phyloP scores from a whole-genome alignment of 2,888 invertebrate genomes.

The Athrips mouffetella region DNA sequence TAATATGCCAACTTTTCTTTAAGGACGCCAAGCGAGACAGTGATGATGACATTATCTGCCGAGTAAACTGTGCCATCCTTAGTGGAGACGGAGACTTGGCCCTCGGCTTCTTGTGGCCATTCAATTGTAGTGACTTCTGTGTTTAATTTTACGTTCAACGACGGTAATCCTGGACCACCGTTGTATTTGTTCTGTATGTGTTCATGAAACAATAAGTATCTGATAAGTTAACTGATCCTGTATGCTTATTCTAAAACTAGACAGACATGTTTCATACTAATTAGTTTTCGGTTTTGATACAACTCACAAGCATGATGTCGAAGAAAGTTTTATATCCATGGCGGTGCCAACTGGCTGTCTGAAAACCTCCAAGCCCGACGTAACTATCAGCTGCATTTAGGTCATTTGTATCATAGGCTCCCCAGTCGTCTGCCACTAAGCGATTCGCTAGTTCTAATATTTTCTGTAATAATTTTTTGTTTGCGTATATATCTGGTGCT shows the following conservation, averaged over 20 bases:
- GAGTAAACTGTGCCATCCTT: constrained; percentile 61
- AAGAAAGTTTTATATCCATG: constrained; percentile 21
- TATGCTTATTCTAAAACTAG: too few relatives aligned
- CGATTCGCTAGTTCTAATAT: neutral
- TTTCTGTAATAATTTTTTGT: neutral
- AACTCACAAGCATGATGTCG: constrained; percentile 21
- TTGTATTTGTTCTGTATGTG: constrained; percentile 34
- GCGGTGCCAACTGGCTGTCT: constrained; percentile 15
- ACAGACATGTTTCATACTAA: neutral
- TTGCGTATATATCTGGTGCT: neutral
- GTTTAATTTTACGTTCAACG: constrained; percentile 31
- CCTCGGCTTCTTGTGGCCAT: constrained; percentile 25
- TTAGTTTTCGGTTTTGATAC: neutral
- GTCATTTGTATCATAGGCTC: constrained; percentile 13
- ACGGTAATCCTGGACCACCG: constrained; percentile 32
- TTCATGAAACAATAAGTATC: neutral
- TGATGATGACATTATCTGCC: constrained; percentile 81
- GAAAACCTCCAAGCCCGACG: constrained; percentile 7
- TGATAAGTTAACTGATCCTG: neutral
- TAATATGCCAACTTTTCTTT: constrained; percentile 55
- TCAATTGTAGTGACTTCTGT: constrained; percentile 31
- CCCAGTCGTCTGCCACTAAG: constrained; percentile 6
- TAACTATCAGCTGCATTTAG: constrained; percentile 7
- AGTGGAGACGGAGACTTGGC: constrained; percentile 50
- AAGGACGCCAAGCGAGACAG: constrained; percentile 81